Evolutionary conservation across 2,888 invertebrate species (phyloP), one percentile per base, ranked within the genome.

Genomic region (Eilema griseolum): DNA sequence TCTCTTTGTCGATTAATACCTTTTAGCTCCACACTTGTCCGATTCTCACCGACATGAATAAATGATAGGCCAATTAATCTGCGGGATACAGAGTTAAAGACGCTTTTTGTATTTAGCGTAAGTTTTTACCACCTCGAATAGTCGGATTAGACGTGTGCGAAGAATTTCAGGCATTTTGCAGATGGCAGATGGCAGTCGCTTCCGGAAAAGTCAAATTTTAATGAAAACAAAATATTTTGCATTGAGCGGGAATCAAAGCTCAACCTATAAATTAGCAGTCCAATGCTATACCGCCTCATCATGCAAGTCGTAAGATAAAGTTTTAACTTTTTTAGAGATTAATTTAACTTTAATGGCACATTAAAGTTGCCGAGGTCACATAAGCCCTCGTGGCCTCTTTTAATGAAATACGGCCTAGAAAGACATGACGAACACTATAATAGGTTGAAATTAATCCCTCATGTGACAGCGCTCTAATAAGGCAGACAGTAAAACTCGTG

Each of bases 11-110:
- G 7, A 11, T 24, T 68, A 71, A 69, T 37, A 52, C 20, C 60
- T 73, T 62, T 77, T 24, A 70, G 71, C 74, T 74, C 76, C 63
- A n/a, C 59, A 41, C 52, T 63, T 61, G 63, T 69, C 60, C 61
- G 28, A 41, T 69, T 67, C 72, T 71, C 63, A 41, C 65, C 56
- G 67, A 73, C 74, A 74, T 80, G 71, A 76, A 80, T 80, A 80
- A 76, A 72, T 64, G 65, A 80, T 78, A 31, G 67, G 65, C 67
- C 70, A 80, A 80, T 76, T 78, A 80, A 69, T 78, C 70, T 76
- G 65, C 74, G 26, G 74, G 71, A 61, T 76, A 76, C 67, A 75
- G 71, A 64, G 66, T 67, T 46, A 24, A 33, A 62, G 62, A 14
- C 14, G 24, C 37, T n/a, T 61, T n/a, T 61, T 33, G 33, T 69